Base-by-base conservation (phyloP, 2,888 invertebrate species). In the Mythimna albipuncta region DNA sequence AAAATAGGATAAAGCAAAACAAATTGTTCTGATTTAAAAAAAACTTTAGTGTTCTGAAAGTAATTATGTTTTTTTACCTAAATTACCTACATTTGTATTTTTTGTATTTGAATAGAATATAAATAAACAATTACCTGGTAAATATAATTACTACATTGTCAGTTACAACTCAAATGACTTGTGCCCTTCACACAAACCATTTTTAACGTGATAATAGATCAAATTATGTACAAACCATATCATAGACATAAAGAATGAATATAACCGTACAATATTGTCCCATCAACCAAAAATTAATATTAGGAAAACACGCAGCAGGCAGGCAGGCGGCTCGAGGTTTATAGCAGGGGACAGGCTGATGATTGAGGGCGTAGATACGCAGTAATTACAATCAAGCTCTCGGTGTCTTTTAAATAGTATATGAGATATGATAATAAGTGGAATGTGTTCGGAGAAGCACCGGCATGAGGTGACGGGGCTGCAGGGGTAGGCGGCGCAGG, bases 311-410 rank as follows among this genome's bases (percentile, higher is more conserved):
- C 75, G 70, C 74, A 84, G 82, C 81, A 88, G 90, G 89, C 89
- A 82, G 89, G 89, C 90, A 89, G 91, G 90, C 88, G 88, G 88
- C 88, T 87, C 88, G 73, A 78, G 83, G 77, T 72, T 85, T 79
- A 77, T 82, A 81, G 83, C 88, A 85, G 81, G 74, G 83, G 83
- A 81, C 78, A 79, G 54, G 68, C 78, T 77, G 79, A 77, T 70
- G 71, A 65, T 79, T 82, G 77, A 80, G 74, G 58, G 67, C 69
- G 32, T 69, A 79, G 44, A 79, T 65, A 81, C 44, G 55, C 52
- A 71, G 55, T 72, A 77, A 79, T 73, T 68, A 71, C 74, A 71
- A 77, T 73, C 55, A 70, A 77, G 75, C 71, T 72, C 59, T 71
- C 54, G 61, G 57, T 59, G 63, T 62, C 57, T 61, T 50, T 57